Percentiles rank a stretch among this genome's conserved stretches.
phyloP scores from a whole-genome alignment of 2,888 invertebrate species.

The Zhengitettix transpicula region DNA sequence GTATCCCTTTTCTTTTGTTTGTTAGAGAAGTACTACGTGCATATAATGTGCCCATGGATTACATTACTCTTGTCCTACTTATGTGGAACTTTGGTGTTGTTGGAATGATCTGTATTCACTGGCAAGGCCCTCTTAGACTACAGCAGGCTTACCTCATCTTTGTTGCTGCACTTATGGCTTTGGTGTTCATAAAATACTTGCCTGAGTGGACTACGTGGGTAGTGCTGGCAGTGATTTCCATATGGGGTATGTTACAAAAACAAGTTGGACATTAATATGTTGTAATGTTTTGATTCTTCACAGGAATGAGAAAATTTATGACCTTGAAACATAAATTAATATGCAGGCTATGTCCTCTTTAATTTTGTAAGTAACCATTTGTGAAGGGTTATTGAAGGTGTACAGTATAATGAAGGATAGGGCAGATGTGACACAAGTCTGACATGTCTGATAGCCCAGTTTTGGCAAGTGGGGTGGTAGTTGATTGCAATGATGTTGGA shows the following conservation, averaged over 20 bases:
- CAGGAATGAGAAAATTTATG: too few relatives aligned
- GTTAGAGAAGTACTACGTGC: constrained; percentile 75
- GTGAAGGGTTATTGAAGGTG: too few relatives aligned
- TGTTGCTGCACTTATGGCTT: constrained; percentile 93
- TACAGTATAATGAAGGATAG: too few relatives aligned
- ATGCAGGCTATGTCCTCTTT: too few relatives aligned
- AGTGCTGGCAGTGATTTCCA: constrained; percentile 86
- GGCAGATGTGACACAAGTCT: too few relatives aligned
- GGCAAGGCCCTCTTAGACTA: constrained; percentile 88
- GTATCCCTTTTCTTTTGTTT: constrained; percentile 11
- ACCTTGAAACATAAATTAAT: too few relatives aligned
- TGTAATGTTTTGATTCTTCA: too few relatives aligned
- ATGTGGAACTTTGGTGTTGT: constrained; percentile 97
- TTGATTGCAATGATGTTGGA: too few relatives aligned
- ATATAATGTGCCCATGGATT: constrained; percentile 93
- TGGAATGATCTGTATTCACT: constrained; percentile 98
- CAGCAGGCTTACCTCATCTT: constrained; percentile 96
- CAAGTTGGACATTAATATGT: too few relatives aligned
- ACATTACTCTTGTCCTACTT: constrained; percentile 65
- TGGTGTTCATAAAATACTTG: constrained; percentile 95
- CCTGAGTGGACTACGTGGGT: constrained; percentile 99
- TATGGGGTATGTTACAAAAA: constrained; percentile 64
- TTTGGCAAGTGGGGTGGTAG: too few relatives aligned
- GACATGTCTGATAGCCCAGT: too few relatives aligned
- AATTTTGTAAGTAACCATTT: too few relatives aligned